Conservation (phyloP, 1,140 invertebrate species). For the Ceratosolen solmsi region DNA sequence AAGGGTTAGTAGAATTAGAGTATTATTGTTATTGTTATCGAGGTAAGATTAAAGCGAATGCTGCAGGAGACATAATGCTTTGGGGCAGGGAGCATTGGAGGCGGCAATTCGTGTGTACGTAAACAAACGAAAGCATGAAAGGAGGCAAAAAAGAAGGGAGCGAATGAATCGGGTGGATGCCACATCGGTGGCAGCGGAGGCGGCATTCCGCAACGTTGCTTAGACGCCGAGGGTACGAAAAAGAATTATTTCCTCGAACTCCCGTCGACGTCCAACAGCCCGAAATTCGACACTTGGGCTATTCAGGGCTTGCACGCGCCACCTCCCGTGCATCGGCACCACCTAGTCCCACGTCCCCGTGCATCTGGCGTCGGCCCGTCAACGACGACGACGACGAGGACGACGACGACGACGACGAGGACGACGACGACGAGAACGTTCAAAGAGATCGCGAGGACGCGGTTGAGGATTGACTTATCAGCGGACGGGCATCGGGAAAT, state of each 20-base stretch:
- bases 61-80: too few relatives aligned
- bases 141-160: background rate
- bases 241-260: background rate
- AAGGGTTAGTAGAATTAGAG: too few relatives aligned
- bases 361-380: background rate
- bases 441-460: background rate
- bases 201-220: background rate
- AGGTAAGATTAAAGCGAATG: too few relatives aligned
- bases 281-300: background rate
- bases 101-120: background rate
- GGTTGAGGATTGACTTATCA: constrained; percentile 34
- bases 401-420: too few relatives aligned
- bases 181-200: background rate
- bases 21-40: too few relatives aligned
- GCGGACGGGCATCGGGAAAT: background rate
- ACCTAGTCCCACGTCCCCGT: background rate
- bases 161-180: background rate
- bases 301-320: background rate
- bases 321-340: too few relatives aligned
- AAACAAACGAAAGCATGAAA: background rate
- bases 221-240: background rate
- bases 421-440: too few relatives aligned
- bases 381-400: background rate
- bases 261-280: background rate
- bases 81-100: background rate